Conservation (phyloP, 2,797 vertebrate genomes). For the Luscinia luscinia region DNA sequence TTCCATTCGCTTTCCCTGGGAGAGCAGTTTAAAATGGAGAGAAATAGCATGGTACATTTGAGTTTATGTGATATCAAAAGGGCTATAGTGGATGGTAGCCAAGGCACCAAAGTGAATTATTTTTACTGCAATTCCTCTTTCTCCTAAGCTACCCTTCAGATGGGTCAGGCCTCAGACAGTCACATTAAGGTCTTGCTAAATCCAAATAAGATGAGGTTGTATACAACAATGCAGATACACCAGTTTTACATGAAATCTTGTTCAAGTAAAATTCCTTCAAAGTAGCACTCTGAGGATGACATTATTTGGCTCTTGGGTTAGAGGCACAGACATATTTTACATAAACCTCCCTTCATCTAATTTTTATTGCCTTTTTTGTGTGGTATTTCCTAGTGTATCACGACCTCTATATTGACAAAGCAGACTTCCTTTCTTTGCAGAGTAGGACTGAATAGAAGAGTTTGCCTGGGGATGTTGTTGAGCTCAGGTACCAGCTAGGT, state of each 20-base stretch:
- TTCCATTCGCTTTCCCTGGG: slow-evolving; percentile 60
- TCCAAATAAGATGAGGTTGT: neutral
- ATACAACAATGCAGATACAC: neutral
- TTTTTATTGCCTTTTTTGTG: neutral
- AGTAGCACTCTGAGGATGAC: neutral
- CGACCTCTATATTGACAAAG: neutral
- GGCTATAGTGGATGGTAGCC: slow-evolving; percentile 55
- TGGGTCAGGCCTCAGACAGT: neutral
- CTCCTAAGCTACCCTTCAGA: slow-evolving; percentile 43
- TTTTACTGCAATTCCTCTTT: slow-evolving; percentile 51
- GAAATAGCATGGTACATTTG: slow-evolving; percentile 72
- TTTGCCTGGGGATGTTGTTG: neutral
- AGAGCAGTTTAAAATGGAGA: slow-evolving; percentile 62
- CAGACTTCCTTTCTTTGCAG: neutral
- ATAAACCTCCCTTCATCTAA: neutral
- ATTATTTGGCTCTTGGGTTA: neutral
- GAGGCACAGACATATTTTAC: neutral
- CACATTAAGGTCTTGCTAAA: slow-evolving; percentile 53
- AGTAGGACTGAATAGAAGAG: neutral
- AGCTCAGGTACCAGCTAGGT: neutral
- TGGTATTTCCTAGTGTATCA: neutral
- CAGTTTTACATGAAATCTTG: neutral
- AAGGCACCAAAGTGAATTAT: slow-evolving; percentile 62
- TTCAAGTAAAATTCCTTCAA: neutral
- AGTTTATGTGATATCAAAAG: slow-evolving; percentile 75